Percentiles rank a stretch among this genome's conserved stretches.
Conservation (phyloP, 2,113 vertebrate species). For the Otocyon megalotis region DNA sequence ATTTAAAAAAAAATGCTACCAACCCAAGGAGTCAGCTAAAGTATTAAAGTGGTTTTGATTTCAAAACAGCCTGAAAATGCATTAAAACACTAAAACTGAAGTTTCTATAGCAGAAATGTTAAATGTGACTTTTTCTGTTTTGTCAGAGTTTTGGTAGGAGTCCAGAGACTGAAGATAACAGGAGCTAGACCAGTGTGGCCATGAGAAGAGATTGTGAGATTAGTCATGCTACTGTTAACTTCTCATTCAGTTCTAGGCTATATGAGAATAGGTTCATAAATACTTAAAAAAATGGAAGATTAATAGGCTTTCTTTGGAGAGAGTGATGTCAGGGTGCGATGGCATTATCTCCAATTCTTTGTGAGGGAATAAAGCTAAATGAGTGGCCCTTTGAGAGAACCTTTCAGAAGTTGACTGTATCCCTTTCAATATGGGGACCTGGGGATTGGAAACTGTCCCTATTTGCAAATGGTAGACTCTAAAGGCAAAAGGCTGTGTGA, state of each 20-base stretch:
- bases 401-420: neutral
- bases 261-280: neutral
- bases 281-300: neutral
- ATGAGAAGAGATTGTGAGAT: neutral
- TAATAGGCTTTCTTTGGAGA: constrained; percentile 18
- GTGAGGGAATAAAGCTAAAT: neutral
- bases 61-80: neutral
- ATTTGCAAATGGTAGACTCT: neutral
- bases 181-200: neutral
- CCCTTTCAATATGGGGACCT: neutral
- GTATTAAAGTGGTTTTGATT: constrained; percentile 41
- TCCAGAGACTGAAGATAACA: neutral
- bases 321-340: neutral
- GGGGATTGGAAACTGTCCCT: neutral
- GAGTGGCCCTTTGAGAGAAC: neutral
- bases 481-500: neutral
- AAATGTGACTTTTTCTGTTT: neutral
- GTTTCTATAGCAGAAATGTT: neutral
- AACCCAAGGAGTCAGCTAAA: neutral
- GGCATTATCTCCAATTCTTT: neutral
- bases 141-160: constrained; percentile 2
- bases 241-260: neutral
- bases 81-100: constrained; percentile 15
- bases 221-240: neutral
- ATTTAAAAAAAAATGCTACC: neutral